A percentile compares a stretch with the other conserved stretches of the same genome.
phyloP scores from a whole-genome alignment of 2,113 vertebrate genomes.

The Cyanoliseus patagonus region DNA sequence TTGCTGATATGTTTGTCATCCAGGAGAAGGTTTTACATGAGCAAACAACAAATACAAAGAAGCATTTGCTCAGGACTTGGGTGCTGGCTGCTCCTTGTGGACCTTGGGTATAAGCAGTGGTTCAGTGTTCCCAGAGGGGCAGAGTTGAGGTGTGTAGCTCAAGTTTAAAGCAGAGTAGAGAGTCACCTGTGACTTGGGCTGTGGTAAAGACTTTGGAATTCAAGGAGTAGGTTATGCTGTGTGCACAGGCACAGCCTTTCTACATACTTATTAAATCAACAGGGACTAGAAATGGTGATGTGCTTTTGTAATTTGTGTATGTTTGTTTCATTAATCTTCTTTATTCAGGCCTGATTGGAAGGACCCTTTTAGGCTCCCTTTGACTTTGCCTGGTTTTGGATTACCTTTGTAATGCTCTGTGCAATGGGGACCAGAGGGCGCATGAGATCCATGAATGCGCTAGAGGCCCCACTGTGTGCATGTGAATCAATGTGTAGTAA shows the following conservation, averaged over 20 bases:
- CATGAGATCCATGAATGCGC: background rate
- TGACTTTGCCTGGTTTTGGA: background rate
- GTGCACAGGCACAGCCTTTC: background rate
- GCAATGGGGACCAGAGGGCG: rapidly evolving
- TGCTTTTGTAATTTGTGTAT: background rate
- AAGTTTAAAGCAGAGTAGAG: background rate
- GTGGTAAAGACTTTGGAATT: background rate
- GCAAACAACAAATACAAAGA: background rate
- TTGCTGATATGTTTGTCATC: background rate
- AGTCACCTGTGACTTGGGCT: background rate
- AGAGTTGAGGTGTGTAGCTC: background rate
- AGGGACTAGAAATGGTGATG: background rate
- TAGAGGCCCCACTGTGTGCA: background rate
- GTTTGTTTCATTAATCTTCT: background rate
- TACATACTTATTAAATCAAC: background rate
- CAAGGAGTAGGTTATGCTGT: background rate
- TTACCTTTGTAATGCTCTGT: background rate
- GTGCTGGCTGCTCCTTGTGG: background rate
- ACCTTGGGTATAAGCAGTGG: background rate
- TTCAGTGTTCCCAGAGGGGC: background rate
- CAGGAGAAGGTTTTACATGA: background rate
- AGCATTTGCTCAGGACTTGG: background rate
- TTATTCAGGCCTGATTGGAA: background rate
- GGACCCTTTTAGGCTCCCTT: background rate
- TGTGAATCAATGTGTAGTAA: rapidly evolving